Base-by-base conservation (phyloP, 2,888 invertebrate genomes). In the Panzeria rudis region DNA sequence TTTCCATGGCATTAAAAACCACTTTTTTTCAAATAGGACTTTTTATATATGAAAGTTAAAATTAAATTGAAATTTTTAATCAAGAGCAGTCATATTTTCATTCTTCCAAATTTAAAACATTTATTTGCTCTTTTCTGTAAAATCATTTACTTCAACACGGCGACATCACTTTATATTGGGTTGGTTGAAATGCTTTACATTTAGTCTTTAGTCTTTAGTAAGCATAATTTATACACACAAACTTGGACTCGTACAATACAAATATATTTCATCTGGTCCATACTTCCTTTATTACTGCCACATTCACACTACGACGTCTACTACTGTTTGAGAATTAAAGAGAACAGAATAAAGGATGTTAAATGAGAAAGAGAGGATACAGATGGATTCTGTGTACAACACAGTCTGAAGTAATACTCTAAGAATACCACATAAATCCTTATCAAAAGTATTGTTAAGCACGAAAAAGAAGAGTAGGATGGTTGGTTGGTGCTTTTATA, bases 381-480 rank as follows among this genome's bases (percentile, higher is more conserved):
- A 61, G n/a, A 52, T 61, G 82, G 85, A 83, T 82, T 85, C 85
- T 85, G 85, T 82, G 69, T 82, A 76, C 44, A 47, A 56, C 66
- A 64, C 23, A 69, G 32, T n/a, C 44, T 0, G 9, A 5, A 41
- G 7, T 41, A 29, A 13, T n/a, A 17, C 47, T 38, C 5, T 9
- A 69, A 52, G 38, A 32, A 35, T 35, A 15, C 7, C n/a, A 44
- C 41, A 64, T 3, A 62, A 82, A 76, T 80, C 68, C 59, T 75
- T 73, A 72, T 15, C 47, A 82, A 61, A 62, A 76, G 32, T 38
- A 62, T 68, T 64, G 23, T 84, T 72, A 71, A 52, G 29, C 20
- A 35, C 2, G 47, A n/a, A 52, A 29, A n/a, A 66, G 25, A 54
- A 76, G 20, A 66, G 61, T 11, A 77, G n/a, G 50, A 5, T 59